Evolutionary conservation across 2,113 vertebrate species (phyloP).

Genomic region (Salvator merianae): DNA sequence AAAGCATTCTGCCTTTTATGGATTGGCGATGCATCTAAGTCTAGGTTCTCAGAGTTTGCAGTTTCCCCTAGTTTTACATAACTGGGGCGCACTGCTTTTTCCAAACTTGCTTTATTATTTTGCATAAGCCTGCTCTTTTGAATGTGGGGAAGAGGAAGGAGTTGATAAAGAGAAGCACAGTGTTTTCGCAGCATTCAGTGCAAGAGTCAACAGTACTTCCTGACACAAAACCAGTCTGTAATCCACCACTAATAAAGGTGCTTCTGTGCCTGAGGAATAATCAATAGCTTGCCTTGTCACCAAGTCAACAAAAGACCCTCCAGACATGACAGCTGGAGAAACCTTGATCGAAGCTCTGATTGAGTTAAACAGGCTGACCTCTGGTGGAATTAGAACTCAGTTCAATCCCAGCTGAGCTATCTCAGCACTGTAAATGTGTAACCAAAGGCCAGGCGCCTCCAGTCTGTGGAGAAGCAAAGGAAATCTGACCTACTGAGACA

Average conservation of each 20-base stretch:
- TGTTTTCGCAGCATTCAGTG: neutral
- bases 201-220: neutral
- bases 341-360: neutral
- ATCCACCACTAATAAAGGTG: neutral
- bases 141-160: too few relatives aligned
- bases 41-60: neutral
- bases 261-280: neutral
- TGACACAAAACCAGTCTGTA: neutral
- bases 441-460: conserved; percentile 3
- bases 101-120: neutral
- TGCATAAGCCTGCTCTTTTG: neutral
- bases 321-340: conserved; percentile 1
- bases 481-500: neutral
- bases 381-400: conserved; percentile 16
- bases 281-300: conserved; percentile 2
- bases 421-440: neutral
- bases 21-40: neutral
- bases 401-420: conserved; percentile 9
- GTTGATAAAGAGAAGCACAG: neutral
- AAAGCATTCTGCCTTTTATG: neutral
- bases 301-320: neutral
- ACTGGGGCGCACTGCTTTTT: too few relatives aligned
- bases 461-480: neutral
- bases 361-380: conserved; percentile 20
- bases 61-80: neutral